Percentiles rank a stretch among this genome's conserved stretches.
Evolutionary conservation across 2,888 invertebrate species (phyloP).

Genomic region (Automeris io): DNA sequence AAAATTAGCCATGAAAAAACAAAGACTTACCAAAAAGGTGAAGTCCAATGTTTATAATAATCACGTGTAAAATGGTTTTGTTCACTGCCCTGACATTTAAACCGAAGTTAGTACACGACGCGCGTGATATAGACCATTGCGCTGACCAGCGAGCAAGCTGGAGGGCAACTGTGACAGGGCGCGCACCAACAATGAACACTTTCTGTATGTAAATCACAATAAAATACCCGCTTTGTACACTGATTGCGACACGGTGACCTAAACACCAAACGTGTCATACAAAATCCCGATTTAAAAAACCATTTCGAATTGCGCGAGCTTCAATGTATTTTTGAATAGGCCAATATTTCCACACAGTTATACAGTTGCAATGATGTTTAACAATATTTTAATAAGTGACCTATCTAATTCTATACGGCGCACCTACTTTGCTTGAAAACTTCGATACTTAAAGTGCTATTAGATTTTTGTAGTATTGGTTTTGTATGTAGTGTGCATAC

Average conservation of each 20-base stretch:
- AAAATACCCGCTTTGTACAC: slow-evolving; percentile 68
- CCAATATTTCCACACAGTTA: no score
- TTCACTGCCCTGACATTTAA: slow-evolving; percentile 23
- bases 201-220: slow-evolving; percentile 72
- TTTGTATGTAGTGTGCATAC: no score
- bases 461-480: no score
- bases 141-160: slow-evolving; percentile 45
- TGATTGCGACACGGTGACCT: slow-evolving; percentile 70
- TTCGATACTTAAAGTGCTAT: no score
- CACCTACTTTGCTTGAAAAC: no score
- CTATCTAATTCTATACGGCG: no score
- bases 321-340: no score
- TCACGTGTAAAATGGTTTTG: slow-evolving; percentile 1
- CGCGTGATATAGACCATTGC: slow-evolving; percentile 47
- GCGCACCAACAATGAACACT: slow-evolving; percentile 59
- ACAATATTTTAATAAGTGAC: no score
- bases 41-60: background rate
- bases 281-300: slow-evolving; percentile 35
- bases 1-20: no score
- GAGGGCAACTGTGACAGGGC: slow-evolving; percentile 68
- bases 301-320: no score
- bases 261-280: slow-evolving; percentile 54
- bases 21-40: slow-evolving; percentile 4
- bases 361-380: no score
- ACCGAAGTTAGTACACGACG: slow-evolving; percentile 22